Base-by-base conservation (phyloP, 2,888 invertebrate species). In the Drosophila nigricruria region DNA sequence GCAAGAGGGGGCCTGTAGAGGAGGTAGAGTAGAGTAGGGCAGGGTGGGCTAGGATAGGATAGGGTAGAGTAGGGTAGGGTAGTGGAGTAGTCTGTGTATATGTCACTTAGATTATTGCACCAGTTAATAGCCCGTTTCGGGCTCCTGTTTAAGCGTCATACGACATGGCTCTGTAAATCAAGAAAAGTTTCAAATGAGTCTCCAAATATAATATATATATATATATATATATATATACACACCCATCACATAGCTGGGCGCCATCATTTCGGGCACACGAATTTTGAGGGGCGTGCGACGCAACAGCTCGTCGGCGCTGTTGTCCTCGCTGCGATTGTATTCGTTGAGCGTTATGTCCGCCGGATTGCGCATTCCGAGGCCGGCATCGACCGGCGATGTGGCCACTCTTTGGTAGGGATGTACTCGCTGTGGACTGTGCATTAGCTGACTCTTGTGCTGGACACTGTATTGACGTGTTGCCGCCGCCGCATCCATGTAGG, bases 81-180 rank as follows among this genome's bases (percentile, higher is more conserved):
- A 32, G 43, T 12, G 25, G 36, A 27, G 27, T 30, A 30, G 43
- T 61, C 38, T 63, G 5, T 52, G 9, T 43, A 4, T 60, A 49
- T 63, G 43, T 49, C 66, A 63, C 63, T 58, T 66, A 63, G 62
- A 43, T 59, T 71, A 76, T 82, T 82, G 85, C 81, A 85, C 79
- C 77, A 61, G 50, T 70, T 76, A 93, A 82, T 92, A 93, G 63
- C 93, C 92, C 68, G 91, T 91, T 86, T 93, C 93, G 40, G 93
- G 93, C 79, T 93, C 93, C 79, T 93, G 92, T 82, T 93, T 93
- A 40, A 93, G 77, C 56, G 92, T 90, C 89, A 93, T 89, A 56
- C 92, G 92, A 84, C 92, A 92, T 43, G 86, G 83, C 58, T 93
- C 92, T 88, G 60, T 10, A 66, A 52, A 25, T 14, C 34, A 27